Conservation (phyloP, 2,888 invertebrate species). For the Protodeltote pygarga region DNA sequence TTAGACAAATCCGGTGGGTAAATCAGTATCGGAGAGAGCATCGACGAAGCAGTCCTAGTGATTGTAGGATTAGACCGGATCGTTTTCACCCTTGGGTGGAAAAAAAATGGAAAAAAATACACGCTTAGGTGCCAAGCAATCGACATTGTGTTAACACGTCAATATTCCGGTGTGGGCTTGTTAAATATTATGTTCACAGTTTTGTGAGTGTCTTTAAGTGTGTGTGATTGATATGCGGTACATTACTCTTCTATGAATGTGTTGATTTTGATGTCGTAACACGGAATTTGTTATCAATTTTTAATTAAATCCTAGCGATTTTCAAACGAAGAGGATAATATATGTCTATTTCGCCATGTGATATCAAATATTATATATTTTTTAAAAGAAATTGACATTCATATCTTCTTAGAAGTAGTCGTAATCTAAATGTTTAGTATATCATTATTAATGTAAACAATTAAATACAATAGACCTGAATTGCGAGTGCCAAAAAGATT, state of each 20-base stretch:
- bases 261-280: conserved; percentile 15
- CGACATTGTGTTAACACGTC: conserved; percentile 60
- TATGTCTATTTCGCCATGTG: too few relatives aligned
- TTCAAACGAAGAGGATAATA: too few relatives aligned
- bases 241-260: conserved; percentile 27
- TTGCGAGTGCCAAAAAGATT: too few relatives aligned
- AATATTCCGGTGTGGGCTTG: conserved; percentile 37
- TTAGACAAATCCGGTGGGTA: conserved; percentile 84
- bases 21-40: conserved; percentile 86
- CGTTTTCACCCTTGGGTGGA: conserved; percentile 82
- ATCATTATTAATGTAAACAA: too few relatives aligned
- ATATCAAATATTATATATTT: background rate
- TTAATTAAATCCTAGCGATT: background rate
- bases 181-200: conserved; percentile 20
- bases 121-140: conserved; percentile 81
- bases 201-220: conserved; percentile 16
- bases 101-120: conserved; percentile 79
- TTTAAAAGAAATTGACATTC: too few relatives aligned
- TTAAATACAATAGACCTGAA: too few relatives aligned
- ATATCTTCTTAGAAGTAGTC: too few relatives aligned
- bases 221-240: conserved; percentile 13
- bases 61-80: conserved; percentile 86
- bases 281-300: background rate
- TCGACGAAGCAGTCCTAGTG: conserved; percentile 85
- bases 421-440: too few relatives aligned